Conservation (phyloP, 2,113 vertebrate genomes). For the Oryzias javanicus region DNA sequence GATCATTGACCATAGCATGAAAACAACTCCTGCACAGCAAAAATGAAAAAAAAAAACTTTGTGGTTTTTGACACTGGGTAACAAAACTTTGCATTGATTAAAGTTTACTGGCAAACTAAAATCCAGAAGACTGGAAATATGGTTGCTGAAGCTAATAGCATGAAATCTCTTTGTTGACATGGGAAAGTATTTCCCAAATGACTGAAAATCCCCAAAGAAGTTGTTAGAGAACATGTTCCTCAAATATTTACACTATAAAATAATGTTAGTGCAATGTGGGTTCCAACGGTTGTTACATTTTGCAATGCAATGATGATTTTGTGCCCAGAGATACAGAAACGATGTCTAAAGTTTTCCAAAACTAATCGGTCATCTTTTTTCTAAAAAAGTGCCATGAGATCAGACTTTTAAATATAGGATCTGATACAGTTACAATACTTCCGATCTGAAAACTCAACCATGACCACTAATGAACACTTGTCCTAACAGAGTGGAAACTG, state of each 20-base stretch:
- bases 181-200: slow-evolving; percentile 24
- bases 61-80: not conserved
- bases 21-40: not conserved
- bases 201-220: not conserved
- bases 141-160: slow-evolving; percentile 1
- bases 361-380: not conserved
- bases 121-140: slow-evolving; percentile 3
- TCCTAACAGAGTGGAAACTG: slow-evolving; percentile 47
- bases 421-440: slow-evolving; percentile 44
- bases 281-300: slow-evolving; percentile 46
- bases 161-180: not conserved
- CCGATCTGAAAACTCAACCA: slow-evolving; percentile 24
- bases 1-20: not conserved
- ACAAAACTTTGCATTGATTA: not conserved
- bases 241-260: slow-evolving; percentile 19
- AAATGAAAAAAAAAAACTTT: not conserved
- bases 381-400: slow-evolving; percentile 4
- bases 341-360: slow-evolving; percentile 49
- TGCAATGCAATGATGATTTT: slow-evolving; percentile 70
- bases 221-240: not conserved
- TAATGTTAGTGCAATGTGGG: slow-evolving; percentile 9
- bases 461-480: slow-evolving; percentile 55
- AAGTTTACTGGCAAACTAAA: slow-evolving; percentile 8
- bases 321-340: slow-evolving; percentile 42
- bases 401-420: slow-evolving; percentile 35